phyloP scores from a whole-genome alignment of 2,888 invertebrate species.

The Hedya salicella region DNA sequence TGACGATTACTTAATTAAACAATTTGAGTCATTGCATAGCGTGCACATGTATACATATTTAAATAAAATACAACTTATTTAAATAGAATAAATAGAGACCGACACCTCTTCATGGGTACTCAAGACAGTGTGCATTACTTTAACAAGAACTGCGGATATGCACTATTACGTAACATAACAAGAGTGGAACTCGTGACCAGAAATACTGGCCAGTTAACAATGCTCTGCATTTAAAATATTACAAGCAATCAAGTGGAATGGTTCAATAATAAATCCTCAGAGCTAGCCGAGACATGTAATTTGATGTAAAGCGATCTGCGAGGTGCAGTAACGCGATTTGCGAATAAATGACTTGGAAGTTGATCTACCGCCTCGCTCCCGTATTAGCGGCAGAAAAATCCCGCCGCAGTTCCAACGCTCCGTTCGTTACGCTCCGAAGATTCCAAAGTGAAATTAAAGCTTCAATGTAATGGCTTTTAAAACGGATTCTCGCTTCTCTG shows the following conservation, averaged over 20 bases:
- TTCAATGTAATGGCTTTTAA: slow-evolving; percentile 70
- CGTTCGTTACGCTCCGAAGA: slow-evolving; percentile 62
- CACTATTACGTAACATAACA: slow-evolving; percentile 12
- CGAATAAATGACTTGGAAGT: slow-evolving; percentile 81
- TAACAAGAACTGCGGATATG: slow-evolving; percentile 1
- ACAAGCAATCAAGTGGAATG: slow-evolving; percentile 31
- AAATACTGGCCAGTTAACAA: slow-evolving; percentile 24
- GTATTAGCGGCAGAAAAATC: slow-evolving; percentile 65
- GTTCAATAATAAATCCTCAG: slow-evolving; percentile 35
- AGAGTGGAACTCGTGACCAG: slow-evolving; percentile 16
- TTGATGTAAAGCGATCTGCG: slow-evolving; percentile 76
- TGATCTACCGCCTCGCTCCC: slow-evolving; percentile 71
- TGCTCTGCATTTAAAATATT: slow-evolving; percentile 28
- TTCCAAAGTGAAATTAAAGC: slow-evolving; percentile 65
- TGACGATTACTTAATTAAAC: too few species aligned
- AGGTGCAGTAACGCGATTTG: slow-evolving; percentile 83
- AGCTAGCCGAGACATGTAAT: slow-evolving; percentile 57
- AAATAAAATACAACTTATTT: neutral
- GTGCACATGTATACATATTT: neutral
- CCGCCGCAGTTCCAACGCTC: slow-evolving; percentile 69
- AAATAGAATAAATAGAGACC: neutral
- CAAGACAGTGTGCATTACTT: neutral
- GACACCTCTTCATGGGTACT: neutral
- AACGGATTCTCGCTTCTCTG: slow-evolving; percentile 62
- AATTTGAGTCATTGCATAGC: neutral